Evolutionary conservation across 2,797 vertebrate genomes (phyloP), one percentile per base, ranked within the genome.

Genomic region (Phaenicophaeus curvirostris): DNA sequence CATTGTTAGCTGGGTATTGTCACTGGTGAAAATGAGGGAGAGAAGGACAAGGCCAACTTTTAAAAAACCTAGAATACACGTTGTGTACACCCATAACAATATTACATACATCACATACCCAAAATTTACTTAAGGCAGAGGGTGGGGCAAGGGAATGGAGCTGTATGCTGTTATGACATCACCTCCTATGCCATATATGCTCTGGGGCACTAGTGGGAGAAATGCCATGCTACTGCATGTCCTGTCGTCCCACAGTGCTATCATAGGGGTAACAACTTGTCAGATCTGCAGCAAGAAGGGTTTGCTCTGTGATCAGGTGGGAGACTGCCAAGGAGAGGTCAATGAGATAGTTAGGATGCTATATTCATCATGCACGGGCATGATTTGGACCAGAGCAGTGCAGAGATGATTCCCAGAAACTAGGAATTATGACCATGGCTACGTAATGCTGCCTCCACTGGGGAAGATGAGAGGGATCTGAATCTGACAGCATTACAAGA

Each of bases 341-440:
- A 25, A 21, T 1, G 0, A 71, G 17, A 23, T 23, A 59, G 13
- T 6, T 41, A 4, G 28, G 28, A 13, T 50, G 30, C 6, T 50
- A 30, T 24, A 8, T 0, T 51, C 33, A 58, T 51, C 42, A 83
- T 4, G 2, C 50, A 39, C 6, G 35, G 68, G 17, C 33, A 20
- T 8, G 4, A 41, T 46, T 75, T 44, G 39, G 27, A 25, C 58
- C 71, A 66, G 12, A 74, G 44, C 20, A 35, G 10, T 15, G 15
- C 9, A 53, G 48, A 78, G 46, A 20, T 1, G 2, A 59, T 76
- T 76, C 31, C 37, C 28, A 55, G n/a, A 75, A 68, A 54, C 5
- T 1, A 50, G 67, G 59, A 66, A 48, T 66, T 55, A 59, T 0
- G 1, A 82, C 39, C 25, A 8, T 7, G 33, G 37, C 51, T 85